Evolutionary conservation across 2,113 vertebrate species (phyloP).

Genomic region (human (Homo sapiens)): GRCh38 chr18:26585001-26585500

Average conservation of each 20-base stretch:
- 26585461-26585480: neutral
- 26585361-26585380: neutral
- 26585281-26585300: neutral
- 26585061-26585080: neutral
- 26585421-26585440: slow-evolving; percentile 6
- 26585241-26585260: neutral
- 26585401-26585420: neutral
- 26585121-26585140: neutral
- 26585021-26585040: neutral
- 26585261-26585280: neutral
- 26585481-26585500: neutral
- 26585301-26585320: neutral
- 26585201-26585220: neutral
- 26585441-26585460: neutral
- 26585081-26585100: neutral
- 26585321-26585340: neutral
- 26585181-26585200: neutral
- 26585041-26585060: neutral
- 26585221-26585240: neutral
- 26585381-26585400: neutral
- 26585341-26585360: neutral
- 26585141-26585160: neutral
- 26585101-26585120: neutral
- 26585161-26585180: no score
- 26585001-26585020: neutral